Percentiles rank a stretch among this genome's conserved stretches.
Evolutionary conservation across 2,797 vertebrate genomes (phyloP).

Genomic region (Chelonia mydas): DNA sequence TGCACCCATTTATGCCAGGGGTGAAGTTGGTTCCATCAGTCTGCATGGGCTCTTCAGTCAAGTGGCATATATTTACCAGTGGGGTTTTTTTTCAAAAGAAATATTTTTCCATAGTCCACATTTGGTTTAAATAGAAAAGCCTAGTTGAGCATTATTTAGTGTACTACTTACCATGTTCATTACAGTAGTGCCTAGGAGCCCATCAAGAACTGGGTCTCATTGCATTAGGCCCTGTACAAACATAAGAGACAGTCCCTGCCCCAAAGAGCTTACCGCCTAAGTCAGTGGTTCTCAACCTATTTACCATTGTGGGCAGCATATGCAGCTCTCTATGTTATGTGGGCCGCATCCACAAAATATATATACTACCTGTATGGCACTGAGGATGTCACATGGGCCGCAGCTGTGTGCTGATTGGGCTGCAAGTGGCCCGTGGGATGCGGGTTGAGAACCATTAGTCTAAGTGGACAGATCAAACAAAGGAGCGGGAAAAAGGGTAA

Average conservation of each 20-base stretch:
- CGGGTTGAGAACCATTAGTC: background rate
- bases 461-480: background rate
- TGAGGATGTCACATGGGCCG: too few relatives aligned
- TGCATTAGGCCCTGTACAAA: background rate
- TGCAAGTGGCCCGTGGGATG: background rate
- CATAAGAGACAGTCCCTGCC: background rate
- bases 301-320: background rate
- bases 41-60: background rate
- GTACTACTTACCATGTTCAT: background rate
- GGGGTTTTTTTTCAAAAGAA: constrained; percentile 27
- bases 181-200: background rate
- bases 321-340: background rate
- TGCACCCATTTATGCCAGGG: background rate
- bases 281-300: background rate
- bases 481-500: background rate
- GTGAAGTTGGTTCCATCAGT: too few relatives aligned
- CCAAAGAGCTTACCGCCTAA: background rate
- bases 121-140: constrained; percentile 53
- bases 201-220: background rate
- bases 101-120: constrained; percentile 50
- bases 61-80: constrained; percentile 24
- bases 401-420: background rate
- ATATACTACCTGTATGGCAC: too few relatives aligned
- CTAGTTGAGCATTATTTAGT: constrained; percentile 1
- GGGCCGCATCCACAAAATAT: background rate